Evolutionary conservation across 2,113 vertebrate species (phyloP).

Genomic region (Dromiciops gliroides): DNA sequence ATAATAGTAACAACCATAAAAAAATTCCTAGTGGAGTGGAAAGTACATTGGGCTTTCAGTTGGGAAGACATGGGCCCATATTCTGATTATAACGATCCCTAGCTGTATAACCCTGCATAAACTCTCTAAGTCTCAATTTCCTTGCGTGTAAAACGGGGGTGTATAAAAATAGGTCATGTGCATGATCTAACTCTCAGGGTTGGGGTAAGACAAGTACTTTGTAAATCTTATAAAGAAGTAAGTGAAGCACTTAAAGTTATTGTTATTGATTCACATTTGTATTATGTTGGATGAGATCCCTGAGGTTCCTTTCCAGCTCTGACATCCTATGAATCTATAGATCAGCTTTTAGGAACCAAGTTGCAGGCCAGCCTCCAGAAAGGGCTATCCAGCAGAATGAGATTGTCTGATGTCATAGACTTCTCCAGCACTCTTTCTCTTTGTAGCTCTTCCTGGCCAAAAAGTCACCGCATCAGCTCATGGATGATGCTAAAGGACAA

Average conservation of each 20-base stretch:
- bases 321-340: background rate
- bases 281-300: background rate
- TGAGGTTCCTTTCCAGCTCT: background rate
- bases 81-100: background rate
- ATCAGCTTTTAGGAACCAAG: background rate
- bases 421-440: background rate
- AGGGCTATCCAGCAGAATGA: background rate
- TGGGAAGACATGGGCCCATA: background rate
- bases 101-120: background rate
- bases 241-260: background rate
- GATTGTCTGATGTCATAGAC: background rate
- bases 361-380: background rate
- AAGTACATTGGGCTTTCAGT: background rate
- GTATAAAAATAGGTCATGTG: background rate
- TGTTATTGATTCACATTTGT: background rate
- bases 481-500: background rate
- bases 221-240: background rate
- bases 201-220: background rate
- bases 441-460: background rate
- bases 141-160: background rate
- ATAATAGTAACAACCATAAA: background rate
- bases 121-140: background rate
- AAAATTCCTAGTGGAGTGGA: background rate
- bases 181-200: background rate
- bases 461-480: background rate